These are phyloP conservation scores for Hartigia nigra DNA, from an alignment of 2,888 invertebrate genomes.

Conservation along the genomic window DNA sequence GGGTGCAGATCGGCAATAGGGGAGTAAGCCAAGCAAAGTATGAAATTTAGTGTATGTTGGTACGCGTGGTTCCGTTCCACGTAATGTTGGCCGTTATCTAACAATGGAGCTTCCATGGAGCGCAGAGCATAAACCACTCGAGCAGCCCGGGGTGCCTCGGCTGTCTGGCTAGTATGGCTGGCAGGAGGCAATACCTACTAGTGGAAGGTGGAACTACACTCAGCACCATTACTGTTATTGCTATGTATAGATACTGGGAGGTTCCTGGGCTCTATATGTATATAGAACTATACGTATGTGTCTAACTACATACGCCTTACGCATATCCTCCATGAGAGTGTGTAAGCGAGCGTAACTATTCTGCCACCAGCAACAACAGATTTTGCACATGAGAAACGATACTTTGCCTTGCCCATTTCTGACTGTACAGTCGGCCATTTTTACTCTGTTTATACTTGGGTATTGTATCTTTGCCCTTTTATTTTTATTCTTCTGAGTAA, in stretches of 20 bases:
- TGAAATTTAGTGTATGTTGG: constrained; percentile 2
- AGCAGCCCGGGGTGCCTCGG: neutral
- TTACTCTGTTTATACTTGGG: neutral
- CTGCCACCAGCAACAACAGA: neutral
- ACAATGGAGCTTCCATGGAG: constrained; percentile 6
- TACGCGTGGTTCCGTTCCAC: constrained; percentile 2
- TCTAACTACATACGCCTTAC: neutral
- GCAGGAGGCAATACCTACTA: neutral
- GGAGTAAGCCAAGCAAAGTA: constrained; percentile 3
- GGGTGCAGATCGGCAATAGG: neutral
- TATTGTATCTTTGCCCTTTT: neutral
- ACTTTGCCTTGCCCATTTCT: neutral
- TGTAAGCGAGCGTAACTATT: neutral
- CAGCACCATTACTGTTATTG: neutral
- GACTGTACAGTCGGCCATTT: neutral
- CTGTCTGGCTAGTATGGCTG: neutral
- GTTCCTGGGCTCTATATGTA: neutral
- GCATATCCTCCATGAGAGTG: neutral
- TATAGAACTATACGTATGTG: neutral
- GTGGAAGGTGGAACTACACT: neutral
- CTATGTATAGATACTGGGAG: neutral
- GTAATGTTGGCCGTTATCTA: constrained; percentile 8
- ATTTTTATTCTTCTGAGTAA: neutral
- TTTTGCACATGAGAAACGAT: neutral
- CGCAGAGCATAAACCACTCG: constrained; percentile 3